These are phyloP conservation scores for Chaetodon trifascialis DNA, from an alignment of 2,113 vertebrate species.

Conservation along the genomic window DNA sequence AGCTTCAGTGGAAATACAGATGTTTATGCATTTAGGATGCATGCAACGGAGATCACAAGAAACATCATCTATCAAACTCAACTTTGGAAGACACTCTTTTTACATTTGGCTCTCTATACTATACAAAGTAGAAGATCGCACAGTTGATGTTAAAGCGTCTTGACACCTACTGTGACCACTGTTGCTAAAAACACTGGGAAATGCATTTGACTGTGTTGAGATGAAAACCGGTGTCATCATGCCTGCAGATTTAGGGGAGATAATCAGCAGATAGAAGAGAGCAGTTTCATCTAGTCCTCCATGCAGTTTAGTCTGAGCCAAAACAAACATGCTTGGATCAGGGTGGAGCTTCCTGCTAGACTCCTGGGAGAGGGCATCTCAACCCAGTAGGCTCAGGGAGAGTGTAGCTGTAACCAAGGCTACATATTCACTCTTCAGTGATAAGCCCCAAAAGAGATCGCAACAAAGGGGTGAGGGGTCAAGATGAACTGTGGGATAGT, in stretches of 20 bases:
- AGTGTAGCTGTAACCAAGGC: slow-evolving; percentile 56
- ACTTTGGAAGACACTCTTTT: neutral
- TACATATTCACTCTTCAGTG: slow-evolving; percentile 33
- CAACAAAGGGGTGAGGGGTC: slow-evolving; percentile 48
- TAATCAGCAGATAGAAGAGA: slow-evolving; percentile 46
- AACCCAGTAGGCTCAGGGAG: slow-evolving; percentile 41
- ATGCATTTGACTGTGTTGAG: neutral
- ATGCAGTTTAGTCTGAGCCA: slow-evolving; percentile 59
- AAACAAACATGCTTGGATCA: slow-evolving; percentile 73
- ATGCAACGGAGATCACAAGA: neutral
- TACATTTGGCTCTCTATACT: neutral
- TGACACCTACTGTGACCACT: neutral
- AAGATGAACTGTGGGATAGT: slow-evolving; percentile 30
- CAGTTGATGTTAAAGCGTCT: neutral
- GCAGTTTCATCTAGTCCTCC: slow-evolving; percentile 53
- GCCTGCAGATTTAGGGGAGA: slow-evolving; percentile 36
- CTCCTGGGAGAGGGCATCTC: slow-evolving; percentile 72
- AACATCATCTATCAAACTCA: neutral
- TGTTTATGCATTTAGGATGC: neutral
- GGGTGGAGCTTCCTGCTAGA: slow-evolving; percentile 81
- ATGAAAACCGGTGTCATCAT: slow-evolving; percentile 29
- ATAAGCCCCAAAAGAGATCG: slow-evolving; percentile 44
- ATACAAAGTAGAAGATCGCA: too few relatives aligned
- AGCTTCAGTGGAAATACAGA: neutral
- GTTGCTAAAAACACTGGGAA: neutral